phyloP scores from a whole-genome alignment of 2,797 vertebrate genomes.

The Peromyscus attwateri region DNA sequence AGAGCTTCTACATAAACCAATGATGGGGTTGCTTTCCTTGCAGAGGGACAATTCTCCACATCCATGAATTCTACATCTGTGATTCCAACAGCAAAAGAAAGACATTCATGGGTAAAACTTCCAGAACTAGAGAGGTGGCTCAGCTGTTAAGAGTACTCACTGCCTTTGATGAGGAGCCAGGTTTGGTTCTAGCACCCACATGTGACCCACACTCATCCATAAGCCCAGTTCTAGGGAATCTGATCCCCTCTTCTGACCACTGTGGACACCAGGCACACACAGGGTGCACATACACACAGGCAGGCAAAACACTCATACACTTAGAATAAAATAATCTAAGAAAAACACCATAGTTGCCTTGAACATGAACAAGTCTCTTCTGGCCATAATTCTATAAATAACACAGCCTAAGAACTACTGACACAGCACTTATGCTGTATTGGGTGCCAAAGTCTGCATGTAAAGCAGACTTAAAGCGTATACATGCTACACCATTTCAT shows the following conservation, averaged over 20 bases:
- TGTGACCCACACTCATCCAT: neutral
- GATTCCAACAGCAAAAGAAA: neutral
- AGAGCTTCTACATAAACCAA: neutral
- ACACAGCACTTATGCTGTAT: neutral
- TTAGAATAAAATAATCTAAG: neutral
- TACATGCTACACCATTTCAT: neutral
- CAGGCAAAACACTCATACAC: neutral
- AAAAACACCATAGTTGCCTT: neutral
- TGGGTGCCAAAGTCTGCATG: too few relatives aligned
- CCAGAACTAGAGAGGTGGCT: neutral
- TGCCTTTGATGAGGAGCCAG: neutral
- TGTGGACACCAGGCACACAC: neutral
- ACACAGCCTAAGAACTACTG: neutral
- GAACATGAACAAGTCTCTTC: neutral
- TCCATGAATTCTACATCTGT: neutral
- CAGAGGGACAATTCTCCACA: neutral
- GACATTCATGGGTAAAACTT: neutral
- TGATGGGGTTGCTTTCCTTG: neutral
- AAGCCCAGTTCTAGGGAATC: neutral
- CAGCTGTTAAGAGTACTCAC: neutral
- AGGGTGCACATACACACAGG: neutral
- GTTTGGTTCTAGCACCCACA: neutral
- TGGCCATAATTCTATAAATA: neutral
- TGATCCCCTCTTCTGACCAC: neutral
- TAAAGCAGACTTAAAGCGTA: neutral